phyloP scores from a whole-genome alignment of 2,113 vertebrate species.

The Lagopus leucura region DNA sequence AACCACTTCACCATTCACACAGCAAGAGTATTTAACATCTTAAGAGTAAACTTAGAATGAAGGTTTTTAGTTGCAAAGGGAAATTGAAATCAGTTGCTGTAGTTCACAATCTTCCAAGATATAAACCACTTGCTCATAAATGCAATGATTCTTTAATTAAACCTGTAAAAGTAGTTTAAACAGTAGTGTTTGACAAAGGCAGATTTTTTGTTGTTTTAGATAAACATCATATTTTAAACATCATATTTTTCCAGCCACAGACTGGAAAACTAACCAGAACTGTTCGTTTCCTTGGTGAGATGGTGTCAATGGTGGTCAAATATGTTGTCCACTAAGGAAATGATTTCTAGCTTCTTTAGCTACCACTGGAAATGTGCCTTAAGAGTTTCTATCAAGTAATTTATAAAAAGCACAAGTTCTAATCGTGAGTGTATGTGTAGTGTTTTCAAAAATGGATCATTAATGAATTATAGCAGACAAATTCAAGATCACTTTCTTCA shows the following conservation, averaged over 20 bases:
- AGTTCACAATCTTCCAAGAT: not conserved
- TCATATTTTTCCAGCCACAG: not conserved
- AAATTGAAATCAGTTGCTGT: not conserved
- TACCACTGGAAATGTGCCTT: not conserved
- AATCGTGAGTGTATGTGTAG: not conserved
- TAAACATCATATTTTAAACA: not conserved
- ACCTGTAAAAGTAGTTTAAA: not conserved
- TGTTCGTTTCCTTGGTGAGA: not conserved
- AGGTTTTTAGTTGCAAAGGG: not conserved
- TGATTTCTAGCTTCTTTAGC: not conserved
- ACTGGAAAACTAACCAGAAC: not conserved
- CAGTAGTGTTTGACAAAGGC: not conserved
- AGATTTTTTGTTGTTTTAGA: not conserved
- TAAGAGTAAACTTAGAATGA: not conserved
- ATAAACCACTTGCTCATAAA: not conserved
- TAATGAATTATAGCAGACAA: constrained; percentile 10
- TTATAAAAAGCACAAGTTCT: not conserved
- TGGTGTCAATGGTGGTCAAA: rapidly evolving
- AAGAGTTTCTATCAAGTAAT: not conserved
- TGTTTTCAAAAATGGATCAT: not conserved
- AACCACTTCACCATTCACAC: not conserved
- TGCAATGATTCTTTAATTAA: not conserved
- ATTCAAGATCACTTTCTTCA: not conserved
- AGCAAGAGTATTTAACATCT: not conserved
- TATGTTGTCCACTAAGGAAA: not conserved